Conservation (phyloP, 2,888 invertebrate genomes). For the Azorinus chamasolen region DNA sequence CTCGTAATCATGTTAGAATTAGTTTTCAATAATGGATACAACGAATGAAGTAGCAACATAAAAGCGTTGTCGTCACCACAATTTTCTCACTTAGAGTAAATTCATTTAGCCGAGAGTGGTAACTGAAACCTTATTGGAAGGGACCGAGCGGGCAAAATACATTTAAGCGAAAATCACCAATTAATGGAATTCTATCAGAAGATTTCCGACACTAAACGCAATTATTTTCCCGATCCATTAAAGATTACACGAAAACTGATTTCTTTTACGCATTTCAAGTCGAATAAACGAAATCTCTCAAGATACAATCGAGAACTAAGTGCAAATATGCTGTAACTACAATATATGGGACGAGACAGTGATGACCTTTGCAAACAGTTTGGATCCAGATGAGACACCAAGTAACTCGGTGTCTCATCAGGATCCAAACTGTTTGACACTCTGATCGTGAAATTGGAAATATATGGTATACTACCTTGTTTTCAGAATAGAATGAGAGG, state of each 20-base stretch:
- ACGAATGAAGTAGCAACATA: not conserved
- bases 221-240: constrained; percentile 9
- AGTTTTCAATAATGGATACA: constrained; percentile 11
- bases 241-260: constrained; percentile 3
- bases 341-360: too few species aligned
- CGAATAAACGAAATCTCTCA: not conserved
- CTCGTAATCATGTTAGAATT: constrained; percentile 10
- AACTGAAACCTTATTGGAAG: constrained; percentile 7
- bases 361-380: too few species aligned
- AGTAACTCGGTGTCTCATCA: too few species aligned
- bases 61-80: constrained; percentile 3
- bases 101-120: constrained; percentile 12
- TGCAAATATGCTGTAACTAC: too few species aligned
- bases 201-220: constrained; percentile 10
- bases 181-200: constrained; percentile 4
- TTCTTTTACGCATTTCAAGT: constrained; percentile 4
- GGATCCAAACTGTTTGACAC: too few species aligned
- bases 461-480: too few species aligned
- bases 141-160: constrained; percentile 3
- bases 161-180: constrained; percentile 13
- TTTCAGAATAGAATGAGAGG: too few species aligned
- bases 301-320: too few species aligned
- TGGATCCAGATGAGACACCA: too few species aligned
- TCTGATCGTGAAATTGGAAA: too few species aligned
- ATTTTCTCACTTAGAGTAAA: constrained; percentile 17